Percentiles rank a stretch among this genome's conserved stretches.
Evolutionary conservation across 2,113 vertebrate genomes (phyloP).

Genomic region (Oophaga pumilio): DNA sequence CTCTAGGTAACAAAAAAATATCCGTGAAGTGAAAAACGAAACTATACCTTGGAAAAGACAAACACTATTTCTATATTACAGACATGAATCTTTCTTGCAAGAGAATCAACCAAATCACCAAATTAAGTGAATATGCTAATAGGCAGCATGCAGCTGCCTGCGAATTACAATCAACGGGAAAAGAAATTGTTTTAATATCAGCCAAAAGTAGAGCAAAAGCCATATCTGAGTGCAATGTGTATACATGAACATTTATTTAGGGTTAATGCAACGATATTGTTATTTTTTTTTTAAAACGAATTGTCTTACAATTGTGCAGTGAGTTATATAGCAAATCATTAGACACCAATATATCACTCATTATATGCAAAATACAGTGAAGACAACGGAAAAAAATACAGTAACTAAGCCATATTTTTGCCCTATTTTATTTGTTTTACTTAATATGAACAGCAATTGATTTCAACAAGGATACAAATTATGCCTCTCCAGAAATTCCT

Average conservation of each 20-base stretch:
- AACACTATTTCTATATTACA: slow-evolving; percentile 11
- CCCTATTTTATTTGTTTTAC: too few relatives aligned
- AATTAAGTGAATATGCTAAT: slow-evolving; percentile 49
- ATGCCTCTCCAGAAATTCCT: too few relatives aligned
- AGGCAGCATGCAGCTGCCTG: slow-evolving; percentile 32
- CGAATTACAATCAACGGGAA: slow-evolving; percentile 31
- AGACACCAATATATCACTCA: not conserved
- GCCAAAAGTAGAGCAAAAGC: slow-evolving; percentile 41
- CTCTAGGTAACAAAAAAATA: not conserved
- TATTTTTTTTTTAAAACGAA: not conserved
- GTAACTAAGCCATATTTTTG: not conserved
- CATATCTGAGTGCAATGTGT: not conserved
- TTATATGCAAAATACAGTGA: not conserved
- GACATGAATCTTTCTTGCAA: slow-evolving; percentile 33
- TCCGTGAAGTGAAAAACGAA: not conserved
- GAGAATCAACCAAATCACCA: slow-evolving; percentile 25
- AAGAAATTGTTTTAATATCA: slow-evolving; percentile 49
- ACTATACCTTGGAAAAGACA: slow-evolving; percentile 23
- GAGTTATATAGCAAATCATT: not conserved
- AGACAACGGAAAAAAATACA: not conserved
- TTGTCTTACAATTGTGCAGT: not conserved
- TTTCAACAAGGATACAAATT: too few relatives aligned
- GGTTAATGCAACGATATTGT: slow-evolving; percentile 8
- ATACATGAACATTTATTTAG: not conserved
- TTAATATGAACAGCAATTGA: too few relatives aligned